Evolutionary conservation across 2,888 invertebrate genomes (phyloP).

Genomic region (Frankliniella intonsa): DNA sequence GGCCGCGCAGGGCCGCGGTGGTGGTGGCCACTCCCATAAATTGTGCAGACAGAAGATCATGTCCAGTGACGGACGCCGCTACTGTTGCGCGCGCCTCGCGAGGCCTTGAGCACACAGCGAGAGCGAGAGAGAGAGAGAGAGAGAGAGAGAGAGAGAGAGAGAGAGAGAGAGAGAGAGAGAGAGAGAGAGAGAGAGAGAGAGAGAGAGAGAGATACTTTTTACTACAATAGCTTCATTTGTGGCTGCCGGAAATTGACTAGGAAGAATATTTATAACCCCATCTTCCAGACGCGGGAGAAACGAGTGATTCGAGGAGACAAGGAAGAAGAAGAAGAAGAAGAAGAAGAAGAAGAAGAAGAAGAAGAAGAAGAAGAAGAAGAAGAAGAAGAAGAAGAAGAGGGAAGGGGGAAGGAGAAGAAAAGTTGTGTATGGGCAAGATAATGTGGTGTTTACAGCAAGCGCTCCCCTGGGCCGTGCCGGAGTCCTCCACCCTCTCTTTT

Average conservation of each 20-base stretch:
- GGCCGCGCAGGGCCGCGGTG: not conserved
- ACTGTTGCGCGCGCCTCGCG: not conserved
- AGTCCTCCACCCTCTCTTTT: not conserved
- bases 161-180: not conserved
- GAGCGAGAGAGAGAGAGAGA: too few species aligned
- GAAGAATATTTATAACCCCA: too few species aligned
- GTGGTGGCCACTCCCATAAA: not conserved
- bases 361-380: not conserved
- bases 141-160: too few species aligned
- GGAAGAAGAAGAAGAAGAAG: not conserved
- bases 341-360: not conserved
- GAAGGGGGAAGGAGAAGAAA: not conserved
- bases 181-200: not conserved
- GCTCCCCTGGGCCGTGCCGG: slow-evolving; percentile 4
- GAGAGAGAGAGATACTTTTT: not conserved
- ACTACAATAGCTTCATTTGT: too few species aligned
- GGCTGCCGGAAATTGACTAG: too few species aligned
- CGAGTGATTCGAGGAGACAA: not conserved
- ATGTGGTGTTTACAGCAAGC: slow-evolving; percentile 21
- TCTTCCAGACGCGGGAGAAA: too few species aligned
- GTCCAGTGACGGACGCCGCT: not conserved
- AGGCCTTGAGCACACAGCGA: too few species aligned
- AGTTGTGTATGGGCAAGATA: slow-evolving; percentile 16
- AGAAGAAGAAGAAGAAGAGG: not conserved
- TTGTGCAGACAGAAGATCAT: not conserved